Conservation (phyloP, 2,888 invertebrate genomes). For the Nomada fucata region DNA sequence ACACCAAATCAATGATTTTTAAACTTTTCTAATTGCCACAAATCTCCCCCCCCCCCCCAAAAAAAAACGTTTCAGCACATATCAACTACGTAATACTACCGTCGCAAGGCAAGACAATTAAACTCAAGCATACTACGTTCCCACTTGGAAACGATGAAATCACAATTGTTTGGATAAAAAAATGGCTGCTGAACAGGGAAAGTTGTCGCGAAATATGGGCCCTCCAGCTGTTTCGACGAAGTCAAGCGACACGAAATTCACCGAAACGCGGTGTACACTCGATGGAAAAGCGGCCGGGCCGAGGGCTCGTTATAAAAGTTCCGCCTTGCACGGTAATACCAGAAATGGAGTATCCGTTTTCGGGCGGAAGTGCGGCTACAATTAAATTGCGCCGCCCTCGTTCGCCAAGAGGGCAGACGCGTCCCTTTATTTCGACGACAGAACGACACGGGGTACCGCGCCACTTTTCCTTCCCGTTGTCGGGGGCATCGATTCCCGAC, state of each 20-base stretch:
- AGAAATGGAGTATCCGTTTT: slow-evolving; percentile 69
- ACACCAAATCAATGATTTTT: not conserved
- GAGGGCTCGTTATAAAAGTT: slow-evolving; percentile 68
- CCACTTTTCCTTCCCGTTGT: slow-evolving; percentile 17
- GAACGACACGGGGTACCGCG: slow-evolving; percentile 9
- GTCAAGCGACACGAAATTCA: slow-evolving; percentile 47
- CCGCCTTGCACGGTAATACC: slow-evolving; percentile 56
- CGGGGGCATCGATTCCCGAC: slow-evolving; percentile 37
- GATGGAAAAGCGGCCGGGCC: slow-evolving; percentile 5
- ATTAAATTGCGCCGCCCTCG: slow-evolving; percentile 62
- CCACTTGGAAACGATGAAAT: not conserved
- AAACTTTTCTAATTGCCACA: not conserved
- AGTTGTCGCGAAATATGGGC: slow-evolving; percentile 58
- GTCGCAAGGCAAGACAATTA: not conserved
- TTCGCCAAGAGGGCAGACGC: not conserved
- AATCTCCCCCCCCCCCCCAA: not conserved
- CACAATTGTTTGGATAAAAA: slow-evolving; percentile 54
- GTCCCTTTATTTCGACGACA: slow-evolving; percentile 47
- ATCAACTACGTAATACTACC: not conserved
- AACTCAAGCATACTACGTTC: not conserved
- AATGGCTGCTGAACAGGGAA: slow-evolving; percentile 44
- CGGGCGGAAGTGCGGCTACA: slow-evolving; percentile 56
- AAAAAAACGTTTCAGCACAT: not conserved
- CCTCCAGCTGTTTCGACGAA: slow-evolving; percentile 16
- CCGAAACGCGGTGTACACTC: slow-evolving; percentile 50